Evolutionary conservation across 2,888 invertebrate species (phyloP), one percentile per base, ranked within the genome.

Genomic region (Julus scanicus): DNA sequence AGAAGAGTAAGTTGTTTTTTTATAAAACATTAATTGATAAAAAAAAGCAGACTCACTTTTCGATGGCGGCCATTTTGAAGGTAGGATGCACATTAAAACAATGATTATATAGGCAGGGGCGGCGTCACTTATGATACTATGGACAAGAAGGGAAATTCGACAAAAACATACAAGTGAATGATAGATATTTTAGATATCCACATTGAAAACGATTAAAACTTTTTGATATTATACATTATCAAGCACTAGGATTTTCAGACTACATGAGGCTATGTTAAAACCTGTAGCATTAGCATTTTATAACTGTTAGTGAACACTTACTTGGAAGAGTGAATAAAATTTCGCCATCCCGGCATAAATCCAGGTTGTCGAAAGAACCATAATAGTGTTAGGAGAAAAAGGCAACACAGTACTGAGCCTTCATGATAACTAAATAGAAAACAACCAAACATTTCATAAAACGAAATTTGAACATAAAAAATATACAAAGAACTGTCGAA

Each of bases 291-390:
- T 44, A 44, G 8, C 44, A 44, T 44, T 13, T 4, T 53, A 8
- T 8, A 5, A 1, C 20, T 40, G 71, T 5, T 13, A 37, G 40
- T 86, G 20, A 48, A 17, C 39, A 44, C 57, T 87, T 87, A 87
- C 87, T 29, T 37, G 57, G 37, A 29, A 29, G 87, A 71, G 2
- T n/a, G 3, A 20, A 87, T 37, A 20, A 87, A 49, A n/a, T 80
- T 40, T 44, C 96, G 96, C 97, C 98, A 98, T 1, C 98, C 98
- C 0, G 94, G 93, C 91, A 97, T 95, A 92, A 98, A 96, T 89
- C 97, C 96, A 0, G 98, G 98, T 89, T 95, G 95, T 86, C 98
- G 94, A 92, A 97, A 96, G 92, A 98, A 96, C 95, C 98, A 98
- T 91, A 98, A 93, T 88, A 96, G 91, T 17, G 98, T 95, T 11